Conservation (phyloP, 92 coral and sea anemone genomes). For the Pocillopora meandrina region DNA sequence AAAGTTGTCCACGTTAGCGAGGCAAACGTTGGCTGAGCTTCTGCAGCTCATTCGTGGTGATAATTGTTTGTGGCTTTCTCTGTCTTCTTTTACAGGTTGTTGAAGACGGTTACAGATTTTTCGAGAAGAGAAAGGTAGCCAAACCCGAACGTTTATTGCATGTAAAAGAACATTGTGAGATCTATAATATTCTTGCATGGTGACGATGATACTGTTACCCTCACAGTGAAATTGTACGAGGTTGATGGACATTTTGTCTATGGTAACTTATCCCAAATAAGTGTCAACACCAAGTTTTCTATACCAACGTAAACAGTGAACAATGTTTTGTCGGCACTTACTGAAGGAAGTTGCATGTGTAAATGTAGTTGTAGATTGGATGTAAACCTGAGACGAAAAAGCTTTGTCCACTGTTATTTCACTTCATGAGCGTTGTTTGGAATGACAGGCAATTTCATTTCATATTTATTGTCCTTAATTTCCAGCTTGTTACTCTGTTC, state of each 20-base stretch:
- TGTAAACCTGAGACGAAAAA: no score
- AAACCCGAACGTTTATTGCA: background rate
- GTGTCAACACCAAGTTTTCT: no score
- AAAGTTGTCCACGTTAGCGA: no score
- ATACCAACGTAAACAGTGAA: background rate
- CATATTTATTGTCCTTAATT: background rate
- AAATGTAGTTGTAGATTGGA: no score
- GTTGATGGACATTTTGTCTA: no score
- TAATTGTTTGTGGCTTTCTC: background rate
- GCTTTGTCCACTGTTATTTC: no score
- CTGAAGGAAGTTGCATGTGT: no score
- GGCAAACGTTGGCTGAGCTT: no score
- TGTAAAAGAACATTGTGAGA: background rate
- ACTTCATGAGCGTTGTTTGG: background rate
- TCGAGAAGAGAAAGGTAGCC: slow-evolving; percentile 83
- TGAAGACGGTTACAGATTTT: slow-evolving; percentile 92
- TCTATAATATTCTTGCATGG: background rate
- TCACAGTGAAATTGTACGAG: no score
- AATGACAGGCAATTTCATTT: background rate
- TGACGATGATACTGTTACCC: no score
- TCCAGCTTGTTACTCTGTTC: slow-evolving; percentile 81
- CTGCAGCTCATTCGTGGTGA: no score
- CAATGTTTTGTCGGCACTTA: background rate
- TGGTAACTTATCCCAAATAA: no score
- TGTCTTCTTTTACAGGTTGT: slow-evolving; percentile 64